Evolutionary conservation across 2,888 invertebrate species (phyloP), one percentile per base, ranked within the genome.

Genomic region (Drosophila picticornis): DNA sequence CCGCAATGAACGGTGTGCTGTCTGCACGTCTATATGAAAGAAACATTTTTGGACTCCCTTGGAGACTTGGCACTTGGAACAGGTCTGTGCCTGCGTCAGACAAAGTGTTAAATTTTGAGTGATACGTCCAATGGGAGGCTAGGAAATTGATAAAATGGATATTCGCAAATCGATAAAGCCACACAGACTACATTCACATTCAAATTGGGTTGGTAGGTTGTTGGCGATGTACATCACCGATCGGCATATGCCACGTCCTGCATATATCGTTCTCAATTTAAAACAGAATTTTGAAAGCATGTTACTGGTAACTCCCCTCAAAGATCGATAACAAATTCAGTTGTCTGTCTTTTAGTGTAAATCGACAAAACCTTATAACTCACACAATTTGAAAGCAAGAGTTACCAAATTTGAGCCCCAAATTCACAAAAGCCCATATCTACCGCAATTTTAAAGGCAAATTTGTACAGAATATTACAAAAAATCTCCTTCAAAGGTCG

Each of bases 131-230:
- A 16, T 6, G 6, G 36, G 6, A 36, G 16, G 16, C 19, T 19
- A 9, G 13, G 34, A 34, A 16, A 34, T 34, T 16, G 34, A 34
- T 13, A 13, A 13, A 13, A 34, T 34, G 5, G 13, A 34, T 34
- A 34, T 13, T 6, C 16, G 19, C 38, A 19, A 19, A 38, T 19
- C 22, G 22, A 22, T 13, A 7, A 13, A 6, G 13, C 6, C 22
- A 13, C 22, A n/a, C 40, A 10, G n/a, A 2, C 34, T 13, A 16
- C 13, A 34, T 1, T 16, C 13, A 13, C 32, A n/a, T n/a, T n/a
- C 13, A 34, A 13, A 0, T 13, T 34, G 4, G 13, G 1, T n/a
- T 22, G 5, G n/a, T 11, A n/a, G 0, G 0, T 11, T 43, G 2
- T 6, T n/a, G 2, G 11, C 11, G 11, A 11, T n/a, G 5, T 11